phyloP scores from a whole-genome alignment of 2,113 vertebrate species.

The Lanius ludovicianus region DNA sequence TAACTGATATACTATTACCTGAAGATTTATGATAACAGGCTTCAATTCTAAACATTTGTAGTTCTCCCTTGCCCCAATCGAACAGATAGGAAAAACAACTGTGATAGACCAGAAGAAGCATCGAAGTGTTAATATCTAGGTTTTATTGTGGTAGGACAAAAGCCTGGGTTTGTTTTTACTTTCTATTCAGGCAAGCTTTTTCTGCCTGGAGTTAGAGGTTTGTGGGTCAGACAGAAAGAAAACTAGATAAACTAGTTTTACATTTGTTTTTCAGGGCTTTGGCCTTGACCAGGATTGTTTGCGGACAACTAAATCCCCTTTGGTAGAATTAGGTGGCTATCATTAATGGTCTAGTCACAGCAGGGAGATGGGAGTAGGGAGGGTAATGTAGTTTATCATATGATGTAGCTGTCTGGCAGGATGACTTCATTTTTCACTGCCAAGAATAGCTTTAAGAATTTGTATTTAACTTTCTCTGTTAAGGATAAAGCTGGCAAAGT shows the following conservation, averaged over 20 bases:
- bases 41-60: background rate
- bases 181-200: background rate
- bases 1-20: background rate
- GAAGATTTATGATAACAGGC: background rate
- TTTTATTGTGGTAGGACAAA: background rate
- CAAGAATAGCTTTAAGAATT: background rate
- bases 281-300: background rate
- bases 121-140: background rate
- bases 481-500: background rate
- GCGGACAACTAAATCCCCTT: background rate
- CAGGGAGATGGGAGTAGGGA: background rate
- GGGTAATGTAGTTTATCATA: background rate
- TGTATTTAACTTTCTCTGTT: background rate
- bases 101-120: background rate
- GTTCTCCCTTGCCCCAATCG: background rate
- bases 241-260: background rate
- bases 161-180: background rate
- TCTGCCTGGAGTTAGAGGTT: background rate
- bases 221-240: background rate
- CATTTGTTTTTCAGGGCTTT: background rate
- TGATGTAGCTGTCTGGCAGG: background rate
- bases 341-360: background rate
- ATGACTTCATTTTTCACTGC: background rate
- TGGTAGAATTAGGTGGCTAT: background rate
- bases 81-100: background rate